Percentiles rank a stretch among this genome's conserved stretches.
phyloP scores from a whole-genome alignment of 1,140 invertebrate genomes.

The Carposina sasakii region DNA sequence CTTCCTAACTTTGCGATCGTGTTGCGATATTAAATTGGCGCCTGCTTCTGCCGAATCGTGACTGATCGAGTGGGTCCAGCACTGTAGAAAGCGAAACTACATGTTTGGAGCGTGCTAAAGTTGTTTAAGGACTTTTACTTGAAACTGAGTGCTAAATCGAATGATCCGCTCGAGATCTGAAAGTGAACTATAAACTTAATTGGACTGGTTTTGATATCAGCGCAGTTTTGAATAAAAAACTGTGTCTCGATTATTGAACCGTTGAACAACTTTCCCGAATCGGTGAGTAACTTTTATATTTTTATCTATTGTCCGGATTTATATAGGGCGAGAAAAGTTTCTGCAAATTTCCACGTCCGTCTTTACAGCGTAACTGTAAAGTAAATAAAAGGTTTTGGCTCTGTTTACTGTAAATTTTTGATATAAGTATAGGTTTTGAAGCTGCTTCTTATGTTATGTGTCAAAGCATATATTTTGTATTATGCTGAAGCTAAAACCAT shows the following conservation, averaged over 20 bases:
- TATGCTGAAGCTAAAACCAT: too few relatives aligned
- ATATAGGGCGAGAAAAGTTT: too few relatives aligned
- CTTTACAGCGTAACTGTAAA: too few relatives aligned
- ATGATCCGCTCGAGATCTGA: conserved; percentile 14
- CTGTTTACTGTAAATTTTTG: too few relatives aligned
- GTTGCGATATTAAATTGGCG: conserved; percentile 29
- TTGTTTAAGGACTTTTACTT: conserved; percentile 47
- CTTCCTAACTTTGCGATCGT: conserved; percentile 61
- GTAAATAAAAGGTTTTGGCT: too few relatives aligned
- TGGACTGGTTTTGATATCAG: conserved; percentile 60
- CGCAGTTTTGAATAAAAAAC: conserved; percentile 59
- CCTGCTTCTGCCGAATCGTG: conserved; percentile 41
- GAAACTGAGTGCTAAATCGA: conserved; percentile 22
- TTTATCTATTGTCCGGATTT: too few relatives aligned
- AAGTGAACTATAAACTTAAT: conserved; percentile 41
- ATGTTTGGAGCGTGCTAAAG: conserved; percentile 44
- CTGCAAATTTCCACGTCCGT: too few relatives aligned
- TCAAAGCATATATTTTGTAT: too few relatives aligned
- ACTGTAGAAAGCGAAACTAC: conserved; percentile 52
- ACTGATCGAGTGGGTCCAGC: conserved; percentile 43
- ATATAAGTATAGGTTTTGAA: too few relatives aligned
- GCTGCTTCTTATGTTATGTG: too few relatives aligned
- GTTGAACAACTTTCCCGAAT: conserved; percentile 32
- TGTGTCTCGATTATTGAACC: conserved; percentile 61
- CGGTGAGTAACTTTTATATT: conserved; percentile 46